Conservation (phyloP, 2,888 invertebrate genomes). For the Plagiodera versicolora region DNA sequence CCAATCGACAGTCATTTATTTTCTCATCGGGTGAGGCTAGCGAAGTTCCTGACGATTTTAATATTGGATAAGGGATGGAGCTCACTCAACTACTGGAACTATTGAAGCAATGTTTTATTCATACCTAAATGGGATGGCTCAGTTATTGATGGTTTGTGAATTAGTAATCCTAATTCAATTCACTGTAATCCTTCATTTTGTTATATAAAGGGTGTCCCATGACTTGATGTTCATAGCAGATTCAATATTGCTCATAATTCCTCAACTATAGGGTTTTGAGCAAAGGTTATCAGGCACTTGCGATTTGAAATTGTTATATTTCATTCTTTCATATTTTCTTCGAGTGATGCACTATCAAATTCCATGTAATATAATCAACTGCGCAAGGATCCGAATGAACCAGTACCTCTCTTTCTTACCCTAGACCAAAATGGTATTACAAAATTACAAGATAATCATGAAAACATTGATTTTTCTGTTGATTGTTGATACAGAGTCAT, state of each 20-base stretch:
- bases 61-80: not conserved
- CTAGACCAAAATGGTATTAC: not conserved
- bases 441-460: not conserved
- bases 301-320: no score
- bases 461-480: not conserved
- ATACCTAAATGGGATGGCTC: not conserved
- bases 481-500: not conserved
- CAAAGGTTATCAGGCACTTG: no score
- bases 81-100: not conserved
- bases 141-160: not conserved
- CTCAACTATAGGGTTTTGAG: no score
- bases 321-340: no score
- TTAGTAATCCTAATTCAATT: not conserved
- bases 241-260: no score
- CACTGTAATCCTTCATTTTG: no score
- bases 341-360: no score
- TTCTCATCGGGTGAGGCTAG: not conserved
- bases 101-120: not conserved
- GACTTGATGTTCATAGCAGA: no score
- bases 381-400: not conserved
- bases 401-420: not conserved
- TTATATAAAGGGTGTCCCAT: no score
- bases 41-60: not conserved
- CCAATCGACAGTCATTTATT: not conserved
- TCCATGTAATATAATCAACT: not conserved